A percentile compares a stretch with the other conserved stretches of the same genome.
Conservation (phyloP, 1,140 invertebrate genomes). For the Cotesia chilonis region DNA sequence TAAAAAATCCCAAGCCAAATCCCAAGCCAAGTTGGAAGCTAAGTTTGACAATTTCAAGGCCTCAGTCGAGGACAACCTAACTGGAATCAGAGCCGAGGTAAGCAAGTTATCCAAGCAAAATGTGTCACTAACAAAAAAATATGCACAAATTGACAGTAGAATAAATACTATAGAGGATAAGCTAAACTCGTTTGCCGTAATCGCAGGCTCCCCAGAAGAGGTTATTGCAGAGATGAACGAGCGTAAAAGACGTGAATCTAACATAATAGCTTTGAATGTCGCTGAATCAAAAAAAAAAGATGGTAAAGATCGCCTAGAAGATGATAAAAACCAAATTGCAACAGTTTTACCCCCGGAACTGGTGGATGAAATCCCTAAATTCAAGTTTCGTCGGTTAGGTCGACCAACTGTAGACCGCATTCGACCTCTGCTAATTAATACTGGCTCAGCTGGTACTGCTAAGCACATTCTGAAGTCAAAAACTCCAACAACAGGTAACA, state of each 20-base stretch:
- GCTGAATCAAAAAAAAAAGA: neutral
- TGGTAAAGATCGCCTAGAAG: too few species aligned
- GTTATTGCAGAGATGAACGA: neutral
- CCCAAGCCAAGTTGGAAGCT: too few species aligned
- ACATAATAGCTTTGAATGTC: neutral
- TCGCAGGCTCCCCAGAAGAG: neutral
- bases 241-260: neutral
- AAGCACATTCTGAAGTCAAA: neutral
- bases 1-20: too few species aligned
- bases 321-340: too few species aligned
- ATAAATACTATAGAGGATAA: neutral
- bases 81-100: too few species aligned
- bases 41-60: too few species aligned
- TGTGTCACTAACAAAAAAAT: neutral
- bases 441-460: neutral
- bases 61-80: too few species aligned
- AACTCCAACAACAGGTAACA: neutral
- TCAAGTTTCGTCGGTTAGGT: neutral
- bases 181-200: neutral
- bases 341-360: neutral
- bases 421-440: neutral
- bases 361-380: neutral
- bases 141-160: neutral
- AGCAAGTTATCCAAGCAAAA: too few species aligned
- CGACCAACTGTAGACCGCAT: neutral